Evolutionary conservation across 2,797 vertebrate species (phyloP), one percentile per base, ranked within the genome.

Genomic region (Pangasius krempfi): DNA sequence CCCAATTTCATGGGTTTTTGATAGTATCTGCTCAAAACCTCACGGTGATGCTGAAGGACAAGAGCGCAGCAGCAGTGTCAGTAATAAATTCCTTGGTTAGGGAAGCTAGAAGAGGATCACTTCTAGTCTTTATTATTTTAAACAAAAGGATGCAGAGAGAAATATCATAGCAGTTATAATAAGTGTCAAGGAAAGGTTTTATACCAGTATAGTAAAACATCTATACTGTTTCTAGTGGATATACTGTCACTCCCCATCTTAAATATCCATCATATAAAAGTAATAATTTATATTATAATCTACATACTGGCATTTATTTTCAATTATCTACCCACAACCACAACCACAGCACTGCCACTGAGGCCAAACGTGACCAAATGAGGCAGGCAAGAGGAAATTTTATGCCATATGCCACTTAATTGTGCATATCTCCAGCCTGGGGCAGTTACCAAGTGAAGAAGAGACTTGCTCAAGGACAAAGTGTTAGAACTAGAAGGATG

Each of bases 371-470:
- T 79, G 47, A 64, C 27, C 50, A 33, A 85, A 85, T 70, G 83
- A 85, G 60, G 83, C 62, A 40, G 56, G 40, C 22, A 78, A 33
- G 56, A 50, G 40, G 40, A 52, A 52, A 68, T 76, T 68, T 85
- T 78, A n/a, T 40, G 82, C 58, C 72, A 88, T 66, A 78, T 66
- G 82, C n/a, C 14, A 60, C 75, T 75, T 84, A 75, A 88, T 80
- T 75, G 68, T 88, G 87, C 68, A 72, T 82, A 87, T 81, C 47
- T 79, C 44, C 13, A 81, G 78, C 86, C 58, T 37, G 64, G 40
- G 27, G 56, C 25, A 30, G 62, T 25, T 60, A 64, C 52, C n/a
- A 73, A 88, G 54, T n/a, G n/a, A 84, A 13, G n/a, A 88, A 13
- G 33, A 47, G 79, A 52, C 54, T 12, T 87, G 25, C 66, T 75